phyloP scores from a whole-genome alignment of 2,797 vertebrate genomes.

The Salmo trutta region DNA sequence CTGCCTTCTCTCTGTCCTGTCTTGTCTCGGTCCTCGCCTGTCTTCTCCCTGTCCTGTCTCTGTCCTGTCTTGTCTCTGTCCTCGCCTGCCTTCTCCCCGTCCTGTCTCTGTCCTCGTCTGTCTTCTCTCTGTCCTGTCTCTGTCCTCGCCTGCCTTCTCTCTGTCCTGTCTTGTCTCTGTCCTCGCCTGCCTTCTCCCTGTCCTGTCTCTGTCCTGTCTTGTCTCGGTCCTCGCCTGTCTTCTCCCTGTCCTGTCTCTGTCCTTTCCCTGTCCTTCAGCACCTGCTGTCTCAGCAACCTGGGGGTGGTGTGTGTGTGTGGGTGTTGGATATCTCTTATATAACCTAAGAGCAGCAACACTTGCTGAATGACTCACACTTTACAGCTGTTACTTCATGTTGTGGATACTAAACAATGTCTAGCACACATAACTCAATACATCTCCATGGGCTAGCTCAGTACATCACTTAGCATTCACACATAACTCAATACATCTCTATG shows the following conservation, averaged over 20 bases:
- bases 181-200: conserved; percentile 30
- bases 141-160: too few species aligned
- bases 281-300: conserved; percentile 57
- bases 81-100: too few species aligned
- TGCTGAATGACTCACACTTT: conserved; percentile 3
- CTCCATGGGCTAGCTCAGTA: too few species aligned
- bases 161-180: not conserved
- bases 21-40: too few species aligned
- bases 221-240: conserved; percentile 17
- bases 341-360: conserved; percentile 2
- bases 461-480: too few species aligned
- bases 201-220: not conserved
- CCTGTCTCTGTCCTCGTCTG: too few species aligned
- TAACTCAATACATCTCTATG: too few species aligned
- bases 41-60: too few species aligned
- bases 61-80: too few species aligned
- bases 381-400: not conserved
- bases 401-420: not conserved
- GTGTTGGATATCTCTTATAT: conserved; percentile 44
- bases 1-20: too few species aligned
- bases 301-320: not conserved
- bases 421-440: too few species aligned
- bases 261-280: conserved; percentile 49
- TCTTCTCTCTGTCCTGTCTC: too few species aligned
- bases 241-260: conserved; percentile 29